A percentile compares a stretch with the other conserved stretches of the same genome.
These are phyloP conservation scores for Lysandra bellargus DNA, from an alignment of 2,888 invertebrate species.

Conservation along the genomic window DNA sequence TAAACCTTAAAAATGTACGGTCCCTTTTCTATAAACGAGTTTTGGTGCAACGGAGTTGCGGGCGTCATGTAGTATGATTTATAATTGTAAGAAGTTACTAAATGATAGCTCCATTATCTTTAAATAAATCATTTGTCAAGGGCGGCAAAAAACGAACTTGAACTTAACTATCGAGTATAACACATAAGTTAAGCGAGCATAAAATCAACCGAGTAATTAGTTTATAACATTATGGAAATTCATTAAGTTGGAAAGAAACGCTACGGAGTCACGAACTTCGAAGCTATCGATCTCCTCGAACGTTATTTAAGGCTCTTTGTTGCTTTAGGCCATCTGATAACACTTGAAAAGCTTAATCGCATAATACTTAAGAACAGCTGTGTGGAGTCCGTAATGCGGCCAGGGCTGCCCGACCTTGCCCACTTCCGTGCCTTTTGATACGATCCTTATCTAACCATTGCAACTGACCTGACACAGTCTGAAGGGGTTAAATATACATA, in stretches of 20 bases:
- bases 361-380: slow-evolving; percentile 67
- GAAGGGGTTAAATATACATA: background rate
- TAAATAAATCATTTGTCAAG: background rate
- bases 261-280: slow-evolving; percentile 38
- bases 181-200: background rate
- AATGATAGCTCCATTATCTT: background rate
- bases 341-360: slow-evolving; percentile 67
- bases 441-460: slow-evolving; percentile 49
- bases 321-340: slow-evolving; percentile 71
- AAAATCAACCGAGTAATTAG: slow-evolving; percentile 12
- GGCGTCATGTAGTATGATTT: background rate
- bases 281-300: slow-evolving; percentile 61
- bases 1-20: background rate
- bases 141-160: background rate
- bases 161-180: background rate
- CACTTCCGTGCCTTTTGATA: slow-evolving; percentile 55
- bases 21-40: background rate
- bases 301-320: slow-evolving; percentile 65
- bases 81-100: too few relatives aligned
- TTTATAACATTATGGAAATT: slow-evolving; percentile 1
- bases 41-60: too few relatives aligned
- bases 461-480: slow-evolving; percentile 38
- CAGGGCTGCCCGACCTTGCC: slow-evolving; percentile 58
- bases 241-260: slow-evolving; percentile 28
- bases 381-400: slow-evolving; percentile 44